Percentiles rank a stretch among this genome's conserved stretches.
These are phyloP conservation scores for Lasius fuliginosus DNA, from an alignment of 2,888 invertebrate genomes.

Conservation along the genomic window DNA sequence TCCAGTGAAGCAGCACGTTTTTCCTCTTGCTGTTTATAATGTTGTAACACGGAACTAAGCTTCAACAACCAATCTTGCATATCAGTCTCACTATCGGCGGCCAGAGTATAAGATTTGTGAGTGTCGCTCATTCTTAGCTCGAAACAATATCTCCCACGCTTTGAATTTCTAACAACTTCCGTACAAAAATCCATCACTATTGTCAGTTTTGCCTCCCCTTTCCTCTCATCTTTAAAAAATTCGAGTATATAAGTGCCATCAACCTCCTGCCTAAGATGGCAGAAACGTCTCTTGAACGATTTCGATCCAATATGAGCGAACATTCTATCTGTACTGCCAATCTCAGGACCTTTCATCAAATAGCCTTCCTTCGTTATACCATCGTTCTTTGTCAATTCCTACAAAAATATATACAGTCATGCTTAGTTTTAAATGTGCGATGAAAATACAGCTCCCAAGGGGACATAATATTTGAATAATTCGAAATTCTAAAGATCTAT, in stretches of 20 bases:
- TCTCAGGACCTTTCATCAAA: constrained; percentile 96
- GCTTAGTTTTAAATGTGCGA: not conserved
- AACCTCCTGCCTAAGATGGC: constrained; percentile 95
- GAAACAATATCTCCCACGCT: constrained; percentile 94
- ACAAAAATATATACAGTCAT: constrained; percentile 53
- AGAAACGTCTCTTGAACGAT: constrained; percentile 96
- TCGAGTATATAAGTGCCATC: constrained; percentile 97
- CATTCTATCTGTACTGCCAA: constrained; percentile 95
- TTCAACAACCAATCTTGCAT: constrained; percentile 94
- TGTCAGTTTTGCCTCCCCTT: constrained; percentile 95
- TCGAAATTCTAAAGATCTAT: not conserved
- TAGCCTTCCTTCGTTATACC: constrained; percentile 96
- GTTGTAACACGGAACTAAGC: constrained; percentile 93
- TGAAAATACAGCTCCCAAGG: constrained; percentile 1
- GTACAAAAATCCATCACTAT: constrained; percentile 98
- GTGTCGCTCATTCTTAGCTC: constrained; percentile 95
- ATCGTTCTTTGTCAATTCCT: constrained; percentile 90
- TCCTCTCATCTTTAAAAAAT: constrained; percentile 97
- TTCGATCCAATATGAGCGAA: constrained; percentile 97
- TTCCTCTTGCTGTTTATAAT: constrained; percentile 93
- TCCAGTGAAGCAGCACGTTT: constrained; percentile 91
- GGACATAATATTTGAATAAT: constrained; percentile 32
- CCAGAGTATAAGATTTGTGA: constrained; percentile 94
- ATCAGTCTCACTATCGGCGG: constrained; percentile 95
- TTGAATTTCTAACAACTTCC: constrained; percentile 95